Evolutionary conservation across 2,797 vertebrate genomes (phyloP).

Genomic region (Potorous gilbertii): DNA sequence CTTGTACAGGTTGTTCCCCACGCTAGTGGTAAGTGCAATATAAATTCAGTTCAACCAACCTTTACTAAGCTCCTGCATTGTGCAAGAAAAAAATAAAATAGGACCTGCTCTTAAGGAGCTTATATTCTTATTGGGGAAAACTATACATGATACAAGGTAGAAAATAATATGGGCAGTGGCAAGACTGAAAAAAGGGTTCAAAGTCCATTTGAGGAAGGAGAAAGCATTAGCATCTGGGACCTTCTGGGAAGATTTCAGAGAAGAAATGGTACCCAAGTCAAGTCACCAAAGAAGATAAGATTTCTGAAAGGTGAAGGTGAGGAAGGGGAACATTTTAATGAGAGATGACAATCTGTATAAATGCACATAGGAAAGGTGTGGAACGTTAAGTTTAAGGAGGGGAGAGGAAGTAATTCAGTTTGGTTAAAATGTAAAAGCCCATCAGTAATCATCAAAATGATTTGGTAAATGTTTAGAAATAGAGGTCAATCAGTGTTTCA

Average conservation of each 20-base stretch:
- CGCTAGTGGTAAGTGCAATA: not conserved
- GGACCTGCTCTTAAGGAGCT: not conserved
- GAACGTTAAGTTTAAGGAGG: not conserved
- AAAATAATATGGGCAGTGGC: not conserved
- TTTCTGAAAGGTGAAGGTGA: not conserved
- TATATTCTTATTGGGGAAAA: not conserved
- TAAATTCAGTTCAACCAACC: not conserved
- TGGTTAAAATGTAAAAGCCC: not conserved
- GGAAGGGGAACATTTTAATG: not conserved
- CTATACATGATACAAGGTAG: not conserved
- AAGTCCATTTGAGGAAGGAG: not conserved
- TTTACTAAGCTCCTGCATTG: not conserved
- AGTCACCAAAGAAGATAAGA: not conserved
- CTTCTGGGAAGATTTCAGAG: not conserved
- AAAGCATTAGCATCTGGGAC: not conserved
- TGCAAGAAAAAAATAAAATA: not conserved
- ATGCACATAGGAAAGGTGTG: not conserved
- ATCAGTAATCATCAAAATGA: not conserved
- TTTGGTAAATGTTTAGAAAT: not conserved
- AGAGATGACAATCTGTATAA: not conserved
- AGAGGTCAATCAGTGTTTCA: not conserved
- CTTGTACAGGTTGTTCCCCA: not conserved
- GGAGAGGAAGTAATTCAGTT: not conserved
- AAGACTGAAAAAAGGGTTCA: not conserved
- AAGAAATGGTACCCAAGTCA: not conserved